Base-by-base conservation (phyloP, 2,888 invertebrate genomes). In the Saturnia pavonia region DNA sequence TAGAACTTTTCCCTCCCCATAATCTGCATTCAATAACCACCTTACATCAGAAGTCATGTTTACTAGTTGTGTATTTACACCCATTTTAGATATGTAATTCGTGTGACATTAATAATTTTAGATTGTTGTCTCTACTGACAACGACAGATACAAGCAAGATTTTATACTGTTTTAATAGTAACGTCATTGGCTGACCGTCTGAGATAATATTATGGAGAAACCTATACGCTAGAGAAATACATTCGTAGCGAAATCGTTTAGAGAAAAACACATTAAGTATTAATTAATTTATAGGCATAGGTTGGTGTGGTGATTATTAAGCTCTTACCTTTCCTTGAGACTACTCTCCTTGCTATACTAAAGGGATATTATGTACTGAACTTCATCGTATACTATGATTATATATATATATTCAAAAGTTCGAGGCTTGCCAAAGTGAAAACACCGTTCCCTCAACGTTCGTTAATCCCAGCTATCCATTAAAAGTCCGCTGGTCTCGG, bases 391-490 rank as follows among this genome's bases (percentile, higher is more conserved):
- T 73, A 73, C 71, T 71, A 75, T 78, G 74, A 76, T 77, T 74
- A 54, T 74, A 70, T 43, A 51, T 74, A 54, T 74, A 70, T 43
- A 51, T 69, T 48, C 25, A 68, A 68, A 71, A 71, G 40, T 71
- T 71, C 65, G 25, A 8, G 48, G 34, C 54, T 71, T 22, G n/a
- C 40, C 68, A 40, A 65, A 65, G 19, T 40, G 40, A 40, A 65
- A 65, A 34, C 40, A 65, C 40, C 11, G n/a, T 51, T 68, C 68
- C 54, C 68, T 48, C 22, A 12, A 69, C 45, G 34, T 48, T 57
- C 42, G 43, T 63, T 78, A 80, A 80, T 80, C 80, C 71, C 71
- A 69, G 71, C 73, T 73, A 78, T 82, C 85, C 82, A 86, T 85
- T 84, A 85, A 80, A 83, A 80, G 74, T 82, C 76, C 70, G 74